A percentile compares a stretch with the other conserved stretches of the same genome.
Conservation (phyloP, 2,797 vertebrate genomes). For the Poecilia wingei region DNA sequence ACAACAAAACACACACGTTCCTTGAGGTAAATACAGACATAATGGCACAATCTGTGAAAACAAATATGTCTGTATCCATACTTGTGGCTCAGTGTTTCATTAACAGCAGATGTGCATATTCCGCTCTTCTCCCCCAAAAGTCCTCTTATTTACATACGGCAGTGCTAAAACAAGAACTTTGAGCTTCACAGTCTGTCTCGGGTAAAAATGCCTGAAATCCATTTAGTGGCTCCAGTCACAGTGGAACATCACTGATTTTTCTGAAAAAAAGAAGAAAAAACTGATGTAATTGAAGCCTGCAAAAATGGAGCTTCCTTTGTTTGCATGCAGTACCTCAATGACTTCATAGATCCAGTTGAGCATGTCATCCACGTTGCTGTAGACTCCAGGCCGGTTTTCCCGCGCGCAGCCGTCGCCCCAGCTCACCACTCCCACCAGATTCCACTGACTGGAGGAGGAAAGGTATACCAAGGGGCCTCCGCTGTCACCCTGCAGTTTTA, state of each 20-base stretch:
- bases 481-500: constrained; percentile 87
- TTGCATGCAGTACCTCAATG: constrained; percentile 77
- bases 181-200: constrained; percentile 16
- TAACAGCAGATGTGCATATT: constrained; percentile 12
- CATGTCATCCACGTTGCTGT: constrained; percentile 83
- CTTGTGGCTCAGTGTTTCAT: constrained; percentile 1
- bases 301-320: not conserved
- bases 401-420: constrained; percentile 92
- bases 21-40: constrained; percentile 58
- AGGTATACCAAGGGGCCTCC: constrained; percentile 89
- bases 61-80: not conserved
- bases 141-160: not conserved
- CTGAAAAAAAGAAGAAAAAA: constrained; percentile 37
- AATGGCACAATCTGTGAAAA: constrained; percentile 39
- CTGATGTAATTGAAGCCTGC: not conserved
- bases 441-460: constrained; percentile 55
- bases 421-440: constrained; percentile 89
- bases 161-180: constrained; percentile 1
- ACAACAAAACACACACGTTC: constrained; percentile 1
- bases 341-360: constrained; percentile 87
- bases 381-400: constrained; percentile 84
- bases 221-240: constrained; percentile 2
- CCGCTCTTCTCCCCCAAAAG: constrained; percentile 9
- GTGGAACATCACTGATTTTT: constrained; percentile 60
- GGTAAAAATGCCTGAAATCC: not conserved